Base-by-base conservation (phyloP, 2,797 vertebrate species). In the Onychomys arenicola region DNA sequence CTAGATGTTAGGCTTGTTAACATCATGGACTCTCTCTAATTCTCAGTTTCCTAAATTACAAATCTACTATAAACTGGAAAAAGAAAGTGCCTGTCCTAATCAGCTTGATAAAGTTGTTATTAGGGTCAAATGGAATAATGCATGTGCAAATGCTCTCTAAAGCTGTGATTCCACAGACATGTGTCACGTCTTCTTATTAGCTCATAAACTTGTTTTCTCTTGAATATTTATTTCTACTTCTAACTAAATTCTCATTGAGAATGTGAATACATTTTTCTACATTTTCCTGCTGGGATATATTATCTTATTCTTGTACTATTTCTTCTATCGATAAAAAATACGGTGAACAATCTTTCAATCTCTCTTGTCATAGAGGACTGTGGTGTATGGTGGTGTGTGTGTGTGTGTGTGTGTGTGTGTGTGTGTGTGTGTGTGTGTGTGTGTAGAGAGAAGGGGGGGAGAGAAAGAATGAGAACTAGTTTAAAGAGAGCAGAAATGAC, bases 401-500 rank as follows among this genome's bases (percentile, higher is more conserved):
- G 29, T 46, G 14, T 77, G 37, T 75, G 2, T 49, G 14, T 76
- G 29, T 32, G 37, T 52, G 23, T 25, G 21, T 57, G 9, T n/a
- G 27, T 69, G 27, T 43, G 29, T 71, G 29, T 46, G 14, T 77
- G 37, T 75, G 2, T 49, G 14, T 76, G 29, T 32, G 37, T 52
- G 23, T 25, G 21, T 57, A 5, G 17, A 23, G 17, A 23, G 57
- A 59, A 16, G 12, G 65, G 6, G 94, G 37, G 65, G 6, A 94
- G 46, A 93, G 12, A 96, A 11, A 91, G 40, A 83, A 32, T 37
- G 25, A 96, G 17, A 88, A 77, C 11, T 93, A 88, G 25, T 43
- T 95, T 89, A 83, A 86, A 96, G 32, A 90, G 37, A 91, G 46
- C 59, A 91, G 25, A 97, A 97, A 85, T 95, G 65, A 84, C 85